Percentiles rank a stretch among this genome's conserved stretches.
Evolutionary conservation across 1,140 invertebrate species (phyloP).

Genomic region (Drosophila murphyi): DNA sequence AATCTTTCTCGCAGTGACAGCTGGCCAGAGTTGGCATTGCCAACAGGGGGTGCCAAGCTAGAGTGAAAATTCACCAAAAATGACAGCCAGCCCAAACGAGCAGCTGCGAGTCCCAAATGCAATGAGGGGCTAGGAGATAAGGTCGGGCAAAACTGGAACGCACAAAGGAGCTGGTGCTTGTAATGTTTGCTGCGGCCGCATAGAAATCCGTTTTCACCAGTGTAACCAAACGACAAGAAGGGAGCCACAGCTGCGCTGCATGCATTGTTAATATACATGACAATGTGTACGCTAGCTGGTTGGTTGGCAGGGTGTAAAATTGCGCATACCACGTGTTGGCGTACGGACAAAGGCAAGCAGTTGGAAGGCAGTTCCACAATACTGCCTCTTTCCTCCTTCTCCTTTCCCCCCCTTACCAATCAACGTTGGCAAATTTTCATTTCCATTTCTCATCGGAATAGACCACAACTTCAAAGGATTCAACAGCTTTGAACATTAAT

Average conservation of each 20-base stretch:
- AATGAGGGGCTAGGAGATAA: slow-evolving; percentile 1
- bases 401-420: not conserved
- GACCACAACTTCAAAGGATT: slow-evolving; percentile 63
- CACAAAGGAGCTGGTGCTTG: slow-evolving; percentile 30
- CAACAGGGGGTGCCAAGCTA: slow-evolving; percentile 30
- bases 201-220: slow-evolving; percentile 58
- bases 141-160: not conserved
- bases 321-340: slow-evolving; percentile 70
- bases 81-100: slow-evolving; percentile 37
- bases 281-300: slow-evolving; percentile 55
- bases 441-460: slow-evolving; percentile 70
- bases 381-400: not conserved
- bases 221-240: slow-evolving; percentile 59
- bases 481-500: slow-evolving; percentile 57
- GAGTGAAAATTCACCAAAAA: slow-evolving; percentile 58
- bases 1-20: slow-evolving; percentile 33
- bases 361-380: not conserved
- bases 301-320: slow-evolving; percentile 73
- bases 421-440: slow-evolving; percentile 51
- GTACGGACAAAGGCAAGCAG: slow-evolving; percentile 28
- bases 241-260: slow-evolving; percentile 41
- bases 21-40: slow-evolving; percentile 39
- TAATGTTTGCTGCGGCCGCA: slow-evolving; percentile 52
- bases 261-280: slow-evolving; percentile 75
- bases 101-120: slow-evolving; percentile 23